Conservation (phyloP, 2,888 invertebrate genomes). For the Agriopis leucophaearia region DNA sequence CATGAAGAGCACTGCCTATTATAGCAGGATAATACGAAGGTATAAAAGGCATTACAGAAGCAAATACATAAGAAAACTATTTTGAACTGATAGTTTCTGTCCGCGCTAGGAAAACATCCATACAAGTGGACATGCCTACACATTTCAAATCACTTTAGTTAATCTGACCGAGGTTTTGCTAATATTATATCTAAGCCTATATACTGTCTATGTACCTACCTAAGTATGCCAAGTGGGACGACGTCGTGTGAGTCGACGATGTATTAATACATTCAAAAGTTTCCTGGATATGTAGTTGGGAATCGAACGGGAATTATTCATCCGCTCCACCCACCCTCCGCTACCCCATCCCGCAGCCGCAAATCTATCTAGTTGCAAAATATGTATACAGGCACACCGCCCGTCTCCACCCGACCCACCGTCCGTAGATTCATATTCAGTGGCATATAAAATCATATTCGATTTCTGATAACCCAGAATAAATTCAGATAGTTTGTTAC, state of each 20-base stretch:
- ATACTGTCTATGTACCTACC: too few relatives aligned
- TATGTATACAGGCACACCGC: conserved; percentile 54
- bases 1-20: too few relatives aligned
- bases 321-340: conserved; percentile 42
- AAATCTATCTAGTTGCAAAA: conserved; percentile 65
- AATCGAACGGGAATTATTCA: conserved; percentile 48
- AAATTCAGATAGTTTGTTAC: conserved; percentile 19
- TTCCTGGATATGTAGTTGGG: conserved; percentile 27
- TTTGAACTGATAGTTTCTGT: too few relatives aligned
- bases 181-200: too few relatives aligned
- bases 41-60: too few relatives aligned
- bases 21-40: too few relatives aligned
- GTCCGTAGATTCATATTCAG: conserved; percentile 71
- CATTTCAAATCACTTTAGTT: too few relatives aligned
- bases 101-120: too few relatives aligned
- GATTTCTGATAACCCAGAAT: conserved; percentile 66
- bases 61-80: too few relatives aligned
- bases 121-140: too few relatives aligned
- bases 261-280: conserved; percentile 37
- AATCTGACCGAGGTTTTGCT: too few relatives aligned
- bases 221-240: background rate
- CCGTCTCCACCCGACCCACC: conserved; percentile 42
- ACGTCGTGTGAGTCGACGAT: conserved; percentile 12
- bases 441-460: conserved; percentile 72
- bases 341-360: conserved; percentile 43